Percentiles rank a stretch among this genome's conserved stretches.
Evolutionary conservation across 2,113 vertebrate genomes (phyloP).

Genomic region (Pachypanchax playfairii): DNA sequence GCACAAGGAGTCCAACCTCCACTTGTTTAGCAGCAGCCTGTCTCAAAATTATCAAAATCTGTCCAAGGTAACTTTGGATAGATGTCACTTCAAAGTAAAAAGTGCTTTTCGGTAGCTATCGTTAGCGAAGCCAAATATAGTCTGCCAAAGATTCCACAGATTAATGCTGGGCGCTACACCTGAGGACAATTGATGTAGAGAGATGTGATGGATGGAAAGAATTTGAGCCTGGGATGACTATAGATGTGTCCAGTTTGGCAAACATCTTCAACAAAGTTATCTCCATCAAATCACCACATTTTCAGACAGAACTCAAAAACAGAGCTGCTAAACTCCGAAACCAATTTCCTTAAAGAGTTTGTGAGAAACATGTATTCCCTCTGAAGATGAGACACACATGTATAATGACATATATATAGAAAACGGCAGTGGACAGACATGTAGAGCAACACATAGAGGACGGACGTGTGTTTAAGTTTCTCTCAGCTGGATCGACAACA

Average conservation of each 20-base stretch:
- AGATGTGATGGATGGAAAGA: constrained; percentile 51
- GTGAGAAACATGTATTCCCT: constrained; percentile 34
- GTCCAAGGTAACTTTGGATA: constrained; percentile 63
- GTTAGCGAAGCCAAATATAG: constrained; percentile 51
- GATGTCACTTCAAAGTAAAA: constrained; percentile 59
- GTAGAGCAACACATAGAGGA: constrained; percentile 62
- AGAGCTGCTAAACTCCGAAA: constrained; percentile 41
- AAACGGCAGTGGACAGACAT: constrained; percentile 64
- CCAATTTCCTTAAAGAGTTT: constrained; percentile 11
- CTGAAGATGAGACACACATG: constrained; percentile 59
- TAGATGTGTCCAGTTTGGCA: constrained; percentile 59
- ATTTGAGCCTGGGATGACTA: constrained; percentile 57
- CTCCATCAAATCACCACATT: constrained; percentile 57
- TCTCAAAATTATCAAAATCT: constrained; percentile 46
- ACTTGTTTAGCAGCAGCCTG: constrained; percentile 52
- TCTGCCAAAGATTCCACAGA: constrained; percentile 57
- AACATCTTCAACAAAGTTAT: constrained; percentile 55
- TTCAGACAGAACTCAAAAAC: constrained; percentile 48
- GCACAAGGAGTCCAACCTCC: constrained; percentile 59
- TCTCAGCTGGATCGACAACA: constrained; percentile 48
- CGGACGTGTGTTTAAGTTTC: constrained; percentile 49
- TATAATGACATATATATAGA: constrained; percentile 69
- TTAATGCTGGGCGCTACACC: constrained; percentile 50
- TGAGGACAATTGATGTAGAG: constrained; percentile 61
- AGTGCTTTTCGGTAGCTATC: constrained; percentile 47